Evolutionary conservation across 2,888 invertebrate species (phyloP).

Genomic region (Spodoptera exigua): DNA sequence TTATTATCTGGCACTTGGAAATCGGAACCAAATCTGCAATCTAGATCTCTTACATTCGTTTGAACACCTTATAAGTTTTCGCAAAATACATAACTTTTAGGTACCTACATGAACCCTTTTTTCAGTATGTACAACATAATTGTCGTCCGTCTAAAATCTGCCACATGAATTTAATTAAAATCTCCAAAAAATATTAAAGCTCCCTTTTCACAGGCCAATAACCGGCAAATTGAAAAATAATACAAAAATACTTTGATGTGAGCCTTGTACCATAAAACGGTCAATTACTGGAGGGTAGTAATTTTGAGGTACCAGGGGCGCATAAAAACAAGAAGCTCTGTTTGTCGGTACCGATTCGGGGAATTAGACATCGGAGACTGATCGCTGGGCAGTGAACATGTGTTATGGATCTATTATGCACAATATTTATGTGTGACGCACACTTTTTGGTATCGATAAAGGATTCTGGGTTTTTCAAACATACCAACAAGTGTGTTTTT

Average conservation of each 20-base stretch:
- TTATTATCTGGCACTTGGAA: too few species aligned
- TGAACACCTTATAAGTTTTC: too few species aligned
- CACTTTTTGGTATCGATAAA: constrained; percentile 8
- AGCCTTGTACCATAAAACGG: constrained; percentile 40
- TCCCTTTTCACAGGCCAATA: constrained; percentile 35
- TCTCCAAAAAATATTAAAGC: constrained; percentile 17
- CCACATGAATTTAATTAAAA: neutral
- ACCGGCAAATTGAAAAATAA: constrained; percentile 41
- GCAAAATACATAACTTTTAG: too few species aligned
- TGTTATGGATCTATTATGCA: constrained; percentile 20
- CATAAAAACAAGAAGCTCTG: constrained; percentile 31
- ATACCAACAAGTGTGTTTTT: neutral
- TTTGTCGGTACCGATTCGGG: constrained; percentile 45
- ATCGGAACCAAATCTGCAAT: too few species aligned
- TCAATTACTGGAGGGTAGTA: constrained; percentile 53
- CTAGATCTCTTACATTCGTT: too few species aligned
- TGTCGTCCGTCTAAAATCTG: neutral
- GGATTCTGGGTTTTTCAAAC: constrained; percentile 29
- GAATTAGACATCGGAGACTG: constrained; percentile 41
- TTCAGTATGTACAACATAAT: too few species aligned
- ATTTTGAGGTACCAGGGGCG: constrained; percentile 35
- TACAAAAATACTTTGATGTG: constrained; percentile 32
- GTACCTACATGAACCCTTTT: too few species aligned
- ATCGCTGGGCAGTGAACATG: constrained; percentile 47
- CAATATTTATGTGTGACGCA: constrained; percentile 21